Base-by-base conservation (phyloP, 1,140 invertebrate species). In the Euura lappo region DNA sequence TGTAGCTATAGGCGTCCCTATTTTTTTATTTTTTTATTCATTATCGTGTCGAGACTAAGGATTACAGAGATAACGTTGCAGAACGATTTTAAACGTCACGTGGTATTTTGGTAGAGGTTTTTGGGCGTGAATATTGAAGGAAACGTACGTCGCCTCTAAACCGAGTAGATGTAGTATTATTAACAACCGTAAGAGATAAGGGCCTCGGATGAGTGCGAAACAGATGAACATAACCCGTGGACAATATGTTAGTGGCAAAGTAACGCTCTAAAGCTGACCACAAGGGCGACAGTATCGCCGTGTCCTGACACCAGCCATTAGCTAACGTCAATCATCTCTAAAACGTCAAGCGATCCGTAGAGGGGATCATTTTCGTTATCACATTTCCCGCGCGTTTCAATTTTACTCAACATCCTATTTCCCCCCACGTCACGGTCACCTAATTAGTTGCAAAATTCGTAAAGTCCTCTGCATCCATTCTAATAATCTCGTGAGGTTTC, bases 251-350 rank as follows among this genome's bases (percentile, higher is more conserved):
- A 28, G 28, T 28, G 28, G 28, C 28, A 28, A 28, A 28, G 28
- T 28, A 28, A 28, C 28, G 28, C 28, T 28, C 28, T 28, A 28
- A 28, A 11, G 2, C 4, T 60, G 8, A 6, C 51, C 13, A 60
- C 44, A 28, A 28, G 28, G 66, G 8, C 42, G 66, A 68, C 66
- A 68, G 66, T 68, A 68, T 68, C 66, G 42, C 13, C 6, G 66
- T 44, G 44, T 42, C 3, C 8, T 68, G 66, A 68, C 66, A 44
- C 11, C 6, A 60, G 66, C 66, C 66, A 68, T 68, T 68, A 68
- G 66, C 44, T 68, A 10, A 68, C 11, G 66, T 68, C 66, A 68
- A n/a, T 68, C 66, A 68, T 42, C 66, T 10, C 44, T 4, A 44
- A 68, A 28, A 42, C 42, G 66, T 28, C 28, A 28, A 28, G 28